Evolutionary conservation across 2,113 vertebrate species (phyloP), one percentile per base, ranked within the genome.

Genomic region (Paralichthys olivaceus): DNA sequence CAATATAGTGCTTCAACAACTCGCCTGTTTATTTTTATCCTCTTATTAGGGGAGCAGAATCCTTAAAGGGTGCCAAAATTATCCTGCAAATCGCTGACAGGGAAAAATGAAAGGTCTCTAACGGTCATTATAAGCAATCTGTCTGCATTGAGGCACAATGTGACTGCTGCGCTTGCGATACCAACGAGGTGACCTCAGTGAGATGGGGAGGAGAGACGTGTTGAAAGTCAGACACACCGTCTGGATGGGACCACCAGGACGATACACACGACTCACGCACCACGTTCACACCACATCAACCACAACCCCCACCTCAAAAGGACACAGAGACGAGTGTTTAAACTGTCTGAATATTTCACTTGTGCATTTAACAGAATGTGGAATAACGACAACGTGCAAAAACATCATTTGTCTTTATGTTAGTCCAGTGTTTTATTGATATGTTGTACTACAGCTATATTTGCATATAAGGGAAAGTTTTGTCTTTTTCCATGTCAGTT

Each of bases 91-190:
- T 86, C 51, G 94, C 94, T 95, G 94, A 95, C 94, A 87, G 89
- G 91, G 93, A 94, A 93, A 94, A 95, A 94, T 93, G 92, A 94
- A 94, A 94, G 94, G 94, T 94, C 93, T 89, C 94, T 90, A 89
- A 93, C 88, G 72, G 93, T 93, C 94, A 94, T 94, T 94, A 93
- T 94, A 93, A 93, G 94, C 93, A 92, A 94, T 94, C 93, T 94
- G 94, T 94, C 93, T 92, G 89, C 90, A 84, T 90, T 89, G 92
- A 89, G 86, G 90, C 89, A 87, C 93, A 92, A 92, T 93, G 91
- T 93, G 93, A 94, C 93, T 95, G 94, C 94, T 95, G 94, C 78
- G 94, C 90, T 92, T 89, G 93, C 94, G 89, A 93, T 93, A 94
- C 90, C 84, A 90, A 84, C 32, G 90, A 86, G 91, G 93, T 94